Evolutionary conservation across 2,113 vertebrate genomes (phyloP).

Genomic region (Lophius piscatorius): DNA sequence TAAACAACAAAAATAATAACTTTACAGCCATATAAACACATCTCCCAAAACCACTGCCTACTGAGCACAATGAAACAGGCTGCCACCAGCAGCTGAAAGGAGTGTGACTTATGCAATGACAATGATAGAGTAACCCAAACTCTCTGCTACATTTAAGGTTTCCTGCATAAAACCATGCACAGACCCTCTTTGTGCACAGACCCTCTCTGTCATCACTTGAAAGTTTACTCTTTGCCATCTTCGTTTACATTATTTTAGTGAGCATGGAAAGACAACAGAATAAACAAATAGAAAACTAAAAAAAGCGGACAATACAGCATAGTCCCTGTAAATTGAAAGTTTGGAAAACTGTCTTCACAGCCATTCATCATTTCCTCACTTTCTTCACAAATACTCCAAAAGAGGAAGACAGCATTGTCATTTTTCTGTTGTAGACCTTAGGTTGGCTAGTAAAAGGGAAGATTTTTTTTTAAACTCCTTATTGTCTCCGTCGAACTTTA

Average conservation of each 20-base stretch:
- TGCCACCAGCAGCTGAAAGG: slow-evolving; percentile 25
- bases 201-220: slow-evolving; percentile 20
- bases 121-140: slow-evolving; percentile 40
- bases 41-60: slow-evolving; percentile 11
- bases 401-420: slow-evolving; percentile 69
- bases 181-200: slow-evolving; percentile 32
- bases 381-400: slow-evolving; percentile 41
- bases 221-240: slow-evolving; percentile 20
- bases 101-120: slow-evolving; percentile 30
- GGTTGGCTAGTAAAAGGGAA: slow-evolving; percentile 59
- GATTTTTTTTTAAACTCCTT: slow-evolving; percentile 29
- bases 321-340: slow-evolving; percentile 47
- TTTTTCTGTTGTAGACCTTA: slow-evolving; percentile 69
- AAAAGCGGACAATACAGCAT: slow-evolving; percentile 45
- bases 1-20: too few species aligned
- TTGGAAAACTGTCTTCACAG: slow-evolving; percentile 42
- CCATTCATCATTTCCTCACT: slow-evolving; percentile 43
- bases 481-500: slow-evolving; percentile 40
- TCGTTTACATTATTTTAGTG: slow-evolving; percentile 15
- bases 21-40: slow-evolving; percentile 16
- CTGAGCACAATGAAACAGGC: slow-evolving; percentile 13
- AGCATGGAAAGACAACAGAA: slow-evolving; percentile 29
- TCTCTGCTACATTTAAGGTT: slow-evolving; percentile 60
- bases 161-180: slow-evolving; percentile 43
- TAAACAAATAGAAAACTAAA: slow-evolving; percentile 20